Conservation (phyloP, 2,113 vertebrate genomes). For the Heterotilapia buettikoferi region DNA sequence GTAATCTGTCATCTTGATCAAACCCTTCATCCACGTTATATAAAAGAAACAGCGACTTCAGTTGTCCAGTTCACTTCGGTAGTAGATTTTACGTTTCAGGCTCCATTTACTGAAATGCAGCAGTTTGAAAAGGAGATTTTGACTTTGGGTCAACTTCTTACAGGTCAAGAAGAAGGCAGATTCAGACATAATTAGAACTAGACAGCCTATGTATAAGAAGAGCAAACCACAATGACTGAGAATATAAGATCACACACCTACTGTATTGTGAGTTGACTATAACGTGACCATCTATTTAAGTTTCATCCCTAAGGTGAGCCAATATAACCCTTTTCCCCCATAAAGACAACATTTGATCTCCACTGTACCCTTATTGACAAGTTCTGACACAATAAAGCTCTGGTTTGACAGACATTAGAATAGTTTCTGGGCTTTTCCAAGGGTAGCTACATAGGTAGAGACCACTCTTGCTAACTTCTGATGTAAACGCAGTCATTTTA, state of each 20-base stretch:
- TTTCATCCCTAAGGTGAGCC: not conserved
- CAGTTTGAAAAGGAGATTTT: not conserved
- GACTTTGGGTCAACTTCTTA: not conserved
- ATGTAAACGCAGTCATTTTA: not conserved
- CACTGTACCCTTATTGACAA: not conserved
- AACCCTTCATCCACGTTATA: not conserved
- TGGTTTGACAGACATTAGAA: not conserved
- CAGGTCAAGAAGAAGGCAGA: not conserved
- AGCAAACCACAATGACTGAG: not conserved
- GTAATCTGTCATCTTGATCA: not conserved
- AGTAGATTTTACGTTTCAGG: not conserved
- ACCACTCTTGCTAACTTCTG: not conserved
- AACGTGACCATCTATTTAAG: not conserved
- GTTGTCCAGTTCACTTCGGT: not conserved
- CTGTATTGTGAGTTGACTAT: not conserved
- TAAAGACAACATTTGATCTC: not conserved
- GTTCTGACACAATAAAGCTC: not conserved
- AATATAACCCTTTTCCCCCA: not conserved
- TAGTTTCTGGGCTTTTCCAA: not conserved
- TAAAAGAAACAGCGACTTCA: not conserved
- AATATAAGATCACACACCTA: not conserved
- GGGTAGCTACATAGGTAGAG: not conserved
- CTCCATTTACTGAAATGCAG: not conserved
- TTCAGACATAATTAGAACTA: not conserved
- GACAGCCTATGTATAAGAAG: not conserved